These are phyloP conservation scores for Melanotaenia trifasciata DNA, from an alignment of 2,797 vertebrate species.

Conservation along the genomic window DNA sequence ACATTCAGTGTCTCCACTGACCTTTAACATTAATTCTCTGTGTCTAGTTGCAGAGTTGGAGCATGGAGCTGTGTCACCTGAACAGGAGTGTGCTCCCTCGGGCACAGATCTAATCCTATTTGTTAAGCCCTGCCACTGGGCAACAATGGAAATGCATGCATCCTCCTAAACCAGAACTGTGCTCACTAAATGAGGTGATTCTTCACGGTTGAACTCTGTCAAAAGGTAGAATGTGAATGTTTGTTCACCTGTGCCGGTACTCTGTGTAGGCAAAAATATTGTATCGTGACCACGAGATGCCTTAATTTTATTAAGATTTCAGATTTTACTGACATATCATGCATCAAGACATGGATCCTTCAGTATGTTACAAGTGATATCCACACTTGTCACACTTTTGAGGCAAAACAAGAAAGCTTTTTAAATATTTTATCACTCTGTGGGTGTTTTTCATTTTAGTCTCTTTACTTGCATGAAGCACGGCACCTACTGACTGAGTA, in stretches of 20 bases:
- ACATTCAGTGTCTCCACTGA: constrained; percentile 80
- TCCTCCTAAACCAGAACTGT: constrained; percentile 61
- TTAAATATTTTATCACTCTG: constrained; percentile 26
- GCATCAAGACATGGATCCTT: constrained; percentile 23
- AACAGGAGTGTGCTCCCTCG: constrained; percentile 64
- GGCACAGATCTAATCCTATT: constrained; percentile 80
- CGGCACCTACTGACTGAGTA: constrained; percentile 62
- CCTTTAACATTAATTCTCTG: constrained; percentile 81
- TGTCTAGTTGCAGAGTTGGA: constrained; percentile 65
- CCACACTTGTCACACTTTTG: constrained; percentile 27
- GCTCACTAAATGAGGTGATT: constrained; percentile 64
- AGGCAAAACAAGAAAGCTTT: constrained; percentile 32
- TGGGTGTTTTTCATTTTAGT: constrained; percentile 29
- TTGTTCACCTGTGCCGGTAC: constrained; percentile 20
- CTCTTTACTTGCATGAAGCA: constrained; percentile 31
- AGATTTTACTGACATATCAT: constrained; percentile 31
- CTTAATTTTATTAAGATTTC: constrained; percentile 31
- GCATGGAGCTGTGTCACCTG: constrained; percentile 69
- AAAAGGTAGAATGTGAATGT: constrained; percentile 46
- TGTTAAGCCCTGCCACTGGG: constrained; percentile 75
- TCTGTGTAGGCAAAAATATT: constrained; percentile 27
- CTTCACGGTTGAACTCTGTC: constrained; percentile 60
- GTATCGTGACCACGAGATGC: constrained; percentile 11
- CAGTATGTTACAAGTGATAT: constrained; percentile 2
- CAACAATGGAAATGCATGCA: constrained; percentile 71